These are phyloP conservation scores for Urocolius indicus DNA, from an alignment of 2,113 vertebrate genomes.

Conservation along the genomic window DNA sequence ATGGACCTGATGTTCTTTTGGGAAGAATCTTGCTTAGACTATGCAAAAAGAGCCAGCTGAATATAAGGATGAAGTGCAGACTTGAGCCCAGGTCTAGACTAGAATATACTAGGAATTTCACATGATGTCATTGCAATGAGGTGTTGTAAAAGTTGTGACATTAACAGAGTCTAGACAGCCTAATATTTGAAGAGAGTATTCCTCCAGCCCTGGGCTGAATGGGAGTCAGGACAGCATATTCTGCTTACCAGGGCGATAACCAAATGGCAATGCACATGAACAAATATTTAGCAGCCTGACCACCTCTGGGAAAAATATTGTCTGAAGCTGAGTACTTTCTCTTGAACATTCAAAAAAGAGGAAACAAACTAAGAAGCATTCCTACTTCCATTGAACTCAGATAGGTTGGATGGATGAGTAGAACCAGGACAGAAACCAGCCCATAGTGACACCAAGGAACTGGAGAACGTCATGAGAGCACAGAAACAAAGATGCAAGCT, in stretches of 20 bases:
- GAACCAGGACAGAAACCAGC: neutral
- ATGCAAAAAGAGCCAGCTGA: neutral
- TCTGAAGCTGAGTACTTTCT: neutral
- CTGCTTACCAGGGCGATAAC: neutral
- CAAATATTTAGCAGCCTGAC: neutral
- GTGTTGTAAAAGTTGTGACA: neutral
- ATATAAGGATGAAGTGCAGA: neutral
- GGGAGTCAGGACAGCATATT: neutral
- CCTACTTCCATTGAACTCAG: neutral
- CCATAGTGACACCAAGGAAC: neutral
- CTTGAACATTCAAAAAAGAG: neutral
- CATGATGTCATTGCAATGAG: neutral
- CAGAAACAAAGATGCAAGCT: neutral
- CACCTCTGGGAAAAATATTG: neutral
- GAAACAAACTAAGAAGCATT: neutral
- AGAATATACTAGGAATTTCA: neutral
- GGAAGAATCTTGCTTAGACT: neutral
- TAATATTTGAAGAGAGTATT: neutral
- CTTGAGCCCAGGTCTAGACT: neutral
- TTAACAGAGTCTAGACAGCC: neutral
- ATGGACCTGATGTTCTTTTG: neutral
- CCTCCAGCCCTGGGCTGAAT: neutral
- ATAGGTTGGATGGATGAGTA: neutral
- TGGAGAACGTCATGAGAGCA: neutral
- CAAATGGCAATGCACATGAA: neutral